Percentiles rank a stretch among this genome's conserved stretches.
These are phyloP conservation scores for Tethea ocularis DNA, from an alignment of 2,888 invertebrate species.

Conservation along the genomic window DNA sequence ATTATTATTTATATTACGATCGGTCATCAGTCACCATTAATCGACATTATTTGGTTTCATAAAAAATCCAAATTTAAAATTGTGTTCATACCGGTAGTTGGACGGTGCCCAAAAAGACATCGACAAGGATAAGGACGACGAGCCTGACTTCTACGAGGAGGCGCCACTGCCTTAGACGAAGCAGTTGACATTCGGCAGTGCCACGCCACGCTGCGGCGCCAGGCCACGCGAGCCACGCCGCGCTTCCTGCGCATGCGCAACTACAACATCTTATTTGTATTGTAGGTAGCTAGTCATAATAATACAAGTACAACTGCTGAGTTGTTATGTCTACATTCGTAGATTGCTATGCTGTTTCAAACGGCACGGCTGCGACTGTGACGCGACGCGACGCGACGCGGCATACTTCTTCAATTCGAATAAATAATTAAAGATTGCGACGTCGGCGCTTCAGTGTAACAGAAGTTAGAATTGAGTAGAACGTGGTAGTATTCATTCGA, in stretches of 20 bases:
- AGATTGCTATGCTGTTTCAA: neutral
- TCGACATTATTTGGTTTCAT: too few species aligned
- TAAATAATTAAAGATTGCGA: too few species aligned
- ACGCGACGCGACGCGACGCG: too few species aligned
- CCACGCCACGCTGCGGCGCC: neutral
- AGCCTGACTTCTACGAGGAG: conserved; percentile 97
- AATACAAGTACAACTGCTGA: neutral
- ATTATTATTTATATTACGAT: too few species aligned
- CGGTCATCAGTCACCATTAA: too few species aligned
- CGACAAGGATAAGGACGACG: conserved; percentile 92
- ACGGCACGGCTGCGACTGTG: too few species aligned
- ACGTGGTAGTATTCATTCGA: neutral
- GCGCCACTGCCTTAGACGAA: conserved; percentile 91
- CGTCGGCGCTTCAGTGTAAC: too few species aligned
- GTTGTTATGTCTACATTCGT: neutral
- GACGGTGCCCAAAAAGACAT: conserved; percentile 94
- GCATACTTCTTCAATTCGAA: too few species aligned
- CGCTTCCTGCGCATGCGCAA: too few species aligned
- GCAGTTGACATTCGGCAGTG: neutral
- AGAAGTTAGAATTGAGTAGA: neutral
- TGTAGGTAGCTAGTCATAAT: neutral
- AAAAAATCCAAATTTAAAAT: too few species aligned
- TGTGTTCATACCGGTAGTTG: conserved; percentile 82
- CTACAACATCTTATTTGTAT: neutral
- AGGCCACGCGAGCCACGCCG: neutral